Evolutionary conservation across 2,113 vertebrate species (phyloP).

Genomic region (Plestiodon gilberti): DNA sequence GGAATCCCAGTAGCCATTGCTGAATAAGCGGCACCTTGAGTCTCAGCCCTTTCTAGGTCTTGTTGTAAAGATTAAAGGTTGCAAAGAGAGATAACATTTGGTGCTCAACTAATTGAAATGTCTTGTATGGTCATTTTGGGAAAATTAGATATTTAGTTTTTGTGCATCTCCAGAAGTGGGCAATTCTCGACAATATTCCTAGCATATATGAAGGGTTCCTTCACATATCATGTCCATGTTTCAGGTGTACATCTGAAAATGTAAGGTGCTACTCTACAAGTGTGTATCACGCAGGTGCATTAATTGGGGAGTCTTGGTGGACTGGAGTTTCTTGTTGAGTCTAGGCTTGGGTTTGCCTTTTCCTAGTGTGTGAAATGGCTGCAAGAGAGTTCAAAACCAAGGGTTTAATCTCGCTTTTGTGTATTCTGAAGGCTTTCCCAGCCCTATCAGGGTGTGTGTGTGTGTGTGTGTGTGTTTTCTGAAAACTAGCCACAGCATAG

Average conservation of each 20-base stretch:
- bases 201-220: neutral
- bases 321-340: neutral
- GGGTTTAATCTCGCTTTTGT: neutral
- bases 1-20: neutral
- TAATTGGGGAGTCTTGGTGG: neutral
- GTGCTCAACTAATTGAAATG: neutral
- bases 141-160: neutral
- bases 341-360: neutral
- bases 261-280: neutral
- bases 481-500: neutral
- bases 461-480: neutral
- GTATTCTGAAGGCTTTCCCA: neutral
- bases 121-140: neutral
- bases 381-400: no score
- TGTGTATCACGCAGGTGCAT: neutral
- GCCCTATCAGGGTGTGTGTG: neutral
- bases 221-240: neutral
- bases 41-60: constrained; percentile 35
- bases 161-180: neutral
- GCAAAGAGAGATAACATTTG: constrained; percentile 45
- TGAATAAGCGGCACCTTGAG: constrained; percentile 34
- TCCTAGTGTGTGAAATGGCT: neutral
- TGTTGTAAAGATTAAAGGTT: constrained; percentile 53
- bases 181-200: neutral
- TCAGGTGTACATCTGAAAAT: neutral